These are phyloP conservation scores for Idaea aversata DNA, from an alignment of 2,888 invertebrate species.

Conservation along the genomic window DNA sequence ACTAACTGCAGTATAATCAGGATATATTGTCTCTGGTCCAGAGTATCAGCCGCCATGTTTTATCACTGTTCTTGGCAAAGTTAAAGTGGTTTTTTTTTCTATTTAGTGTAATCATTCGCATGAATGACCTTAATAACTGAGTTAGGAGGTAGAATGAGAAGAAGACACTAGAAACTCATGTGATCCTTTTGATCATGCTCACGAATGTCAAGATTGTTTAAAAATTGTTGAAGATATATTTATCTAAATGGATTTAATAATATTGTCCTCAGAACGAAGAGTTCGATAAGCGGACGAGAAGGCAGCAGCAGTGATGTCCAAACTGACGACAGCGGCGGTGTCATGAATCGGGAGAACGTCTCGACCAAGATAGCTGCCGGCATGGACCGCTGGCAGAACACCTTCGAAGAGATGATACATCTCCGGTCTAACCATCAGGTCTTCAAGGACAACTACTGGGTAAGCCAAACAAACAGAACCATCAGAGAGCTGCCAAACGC, in stretches of 20 bases:
- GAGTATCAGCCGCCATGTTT: too few relatives aligned
- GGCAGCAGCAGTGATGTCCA: slow-evolving; percentile 46
- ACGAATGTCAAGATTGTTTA: too few relatives aligned
- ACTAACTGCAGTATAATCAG: too few relatives aligned
- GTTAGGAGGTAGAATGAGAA: too few relatives aligned
- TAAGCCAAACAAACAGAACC: slow-evolving; percentile 41
- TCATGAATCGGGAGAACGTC: slow-evolving; percentile 71
- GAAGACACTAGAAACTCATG: too few relatives aligned
- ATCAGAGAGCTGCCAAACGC: slow-evolving; percentile 6
- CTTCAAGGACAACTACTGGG: slow-evolving; percentile 82
- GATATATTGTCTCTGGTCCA: too few relatives aligned
- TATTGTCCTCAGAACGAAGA: slow-evolving; percentile 52
- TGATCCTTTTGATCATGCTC: too few relatives aligned
- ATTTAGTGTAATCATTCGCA: too few relatives aligned
- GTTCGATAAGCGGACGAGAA: slow-evolving; percentile 44
- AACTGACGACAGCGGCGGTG: slow-evolving; percentile 42
- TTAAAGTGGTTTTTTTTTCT: too few relatives aligned
- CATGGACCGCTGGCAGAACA: slow-evolving; percentile 77
- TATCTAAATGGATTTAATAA: slow-evolving; percentile 1
- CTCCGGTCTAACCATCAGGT: slow-evolving; percentile 74
- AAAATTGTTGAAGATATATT: neutral
- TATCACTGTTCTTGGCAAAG: too few relatives aligned
- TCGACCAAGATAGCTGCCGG: slow-evolving; percentile 70
- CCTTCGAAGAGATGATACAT: slow-evolving; percentile 72
- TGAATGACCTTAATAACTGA: too few relatives aligned